These are phyloP conservation scores for Musca vetustissima DNA, from an alignment of 1,140 invertebrate genomes.

Conservation along the genomic window DNA sequence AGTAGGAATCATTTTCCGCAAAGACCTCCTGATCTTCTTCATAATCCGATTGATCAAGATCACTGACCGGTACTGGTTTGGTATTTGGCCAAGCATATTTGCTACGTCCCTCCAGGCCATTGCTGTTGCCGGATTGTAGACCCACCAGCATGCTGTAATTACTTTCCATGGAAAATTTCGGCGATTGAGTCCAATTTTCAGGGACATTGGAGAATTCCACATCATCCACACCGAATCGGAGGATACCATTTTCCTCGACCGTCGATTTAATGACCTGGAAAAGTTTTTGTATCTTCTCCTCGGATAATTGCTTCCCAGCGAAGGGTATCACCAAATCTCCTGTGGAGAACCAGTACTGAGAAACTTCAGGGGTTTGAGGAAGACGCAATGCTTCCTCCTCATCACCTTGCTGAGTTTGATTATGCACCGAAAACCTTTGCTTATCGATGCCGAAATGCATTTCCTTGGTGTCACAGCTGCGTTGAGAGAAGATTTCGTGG, in stretches of 20 bases:
- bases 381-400: constrained; percentile 14
- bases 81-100: constrained; percentile 43
- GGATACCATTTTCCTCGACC: constrained; percentile 21
- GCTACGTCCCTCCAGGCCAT: constrained; percentile 47
- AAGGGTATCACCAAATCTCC: constrained; percentile 49
- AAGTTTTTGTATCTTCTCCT: constrained; percentile 40
- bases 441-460: constrained; percentile 49
- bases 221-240: constrained; percentile 49
- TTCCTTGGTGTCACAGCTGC: constrained; percentile 41
- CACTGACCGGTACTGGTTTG: constrained; percentile 29
- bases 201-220: constrained; percentile 45
- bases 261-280: constrained; percentile 38
- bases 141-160: constrained; percentile 52
- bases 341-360: constrained; percentile 51
- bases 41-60: constrained; percentile 45
- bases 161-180: constrained; percentile 49
- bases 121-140: constrained; percentile 43
- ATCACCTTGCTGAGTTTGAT: too few relatives aligned
- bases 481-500: constrained; percentile 47
- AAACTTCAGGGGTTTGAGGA: constrained; percentile 36
- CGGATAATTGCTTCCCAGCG: constrained; percentile 38
- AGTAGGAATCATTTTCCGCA: constrained; percentile 41
- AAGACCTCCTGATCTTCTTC: constrained; percentile 40
- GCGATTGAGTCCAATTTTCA: constrained; percentile 36
- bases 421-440: constrained; percentile 35